Base-by-base conservation (phyloP, 2,888 invertebrate genomes). In the Andrena bicolor region DNA sequence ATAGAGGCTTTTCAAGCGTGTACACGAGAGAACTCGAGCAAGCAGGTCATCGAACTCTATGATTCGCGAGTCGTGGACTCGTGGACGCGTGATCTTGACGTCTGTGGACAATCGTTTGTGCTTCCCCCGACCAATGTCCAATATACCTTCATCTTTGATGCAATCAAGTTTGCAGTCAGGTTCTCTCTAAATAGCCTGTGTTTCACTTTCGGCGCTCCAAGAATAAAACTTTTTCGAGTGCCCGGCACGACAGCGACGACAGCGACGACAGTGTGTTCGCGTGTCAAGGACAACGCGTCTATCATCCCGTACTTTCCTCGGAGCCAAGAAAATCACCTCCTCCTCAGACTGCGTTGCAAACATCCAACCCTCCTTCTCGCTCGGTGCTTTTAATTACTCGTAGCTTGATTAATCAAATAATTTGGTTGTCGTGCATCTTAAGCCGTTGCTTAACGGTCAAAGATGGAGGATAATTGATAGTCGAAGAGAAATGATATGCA, bases 251-350 rank as follows among this genome's bases (percentile, higher is more conserved):
- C 35, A 35, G 35, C 20, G 77, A 69, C 80, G 63, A 79, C 72
- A 63, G 51, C 80, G 80, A 70, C 65, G 64, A 66, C 71, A 63
- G 51, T 41, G 72, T 56, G 69, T 41, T 70, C 76, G 60, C 69
- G 88, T 93, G 93, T 92, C 93, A 93, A 93, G 93, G 93, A 92
- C 92, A 91, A 91, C 92, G 86, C 90, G 91, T 91, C 90, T 91
- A 91, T 91, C 90, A 86, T 82, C 85, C 85, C 68, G 70, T 79
- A 80, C 79, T 87, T 86, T 75, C 76, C 85, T 83, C 83, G 82
- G 78, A 83, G 71, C 53, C 66, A 84, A 76, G 75, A 86, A 88
- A 81, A 88, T 79, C 69, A 74, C 64, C 80, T 80, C 74, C 64
- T 73, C 75, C 77, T 80, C 75, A 73, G 80, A 26, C 64, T 7